Evolutionary conservation across 2,113 vertebrate species (phyloP).

Genomic region (Leiothrix lutea): DNA sequence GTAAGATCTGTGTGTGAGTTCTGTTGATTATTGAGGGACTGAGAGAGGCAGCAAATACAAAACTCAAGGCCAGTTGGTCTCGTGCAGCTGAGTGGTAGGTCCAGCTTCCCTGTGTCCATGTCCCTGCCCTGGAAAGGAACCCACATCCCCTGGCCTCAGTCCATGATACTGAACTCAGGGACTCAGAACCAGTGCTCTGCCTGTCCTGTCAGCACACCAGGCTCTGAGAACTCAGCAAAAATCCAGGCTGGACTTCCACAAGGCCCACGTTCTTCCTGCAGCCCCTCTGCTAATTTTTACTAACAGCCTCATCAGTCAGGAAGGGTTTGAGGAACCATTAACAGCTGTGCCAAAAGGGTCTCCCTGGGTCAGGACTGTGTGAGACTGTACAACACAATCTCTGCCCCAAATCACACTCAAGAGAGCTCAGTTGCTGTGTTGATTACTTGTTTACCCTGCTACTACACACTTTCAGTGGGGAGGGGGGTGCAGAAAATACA

Average conservation of each 20-base stretch:
- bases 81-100: background rate
- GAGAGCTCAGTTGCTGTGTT: background rate
- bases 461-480: background rate
- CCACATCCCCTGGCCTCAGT: rapidly evolving
- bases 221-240: background rate
- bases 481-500: background rate
- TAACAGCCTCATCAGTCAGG: background rate
- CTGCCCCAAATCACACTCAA: background rate
- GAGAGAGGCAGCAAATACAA: background rate
- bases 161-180: rapidly evolving
- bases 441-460: background rate
- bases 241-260: background rate
- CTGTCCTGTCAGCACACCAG: rapidly evolving
- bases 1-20: background rate
- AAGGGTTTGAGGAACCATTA: background rate
- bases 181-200: background rate
- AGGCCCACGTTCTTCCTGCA: background rate
- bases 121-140: background rate
- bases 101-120: background rate
- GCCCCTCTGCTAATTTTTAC: background rate
- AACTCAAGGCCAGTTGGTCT: background rate
- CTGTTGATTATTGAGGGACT: background rate
- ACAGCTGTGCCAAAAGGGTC: background rate
- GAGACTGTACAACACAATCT: background rate
- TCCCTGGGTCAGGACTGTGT: background rate